These are phyloP conservation scores for Gymnoscelis rufifasciata DNA, from an alignment of 2,888 invertebrate species.

Conservation along the genomic window DNA sequence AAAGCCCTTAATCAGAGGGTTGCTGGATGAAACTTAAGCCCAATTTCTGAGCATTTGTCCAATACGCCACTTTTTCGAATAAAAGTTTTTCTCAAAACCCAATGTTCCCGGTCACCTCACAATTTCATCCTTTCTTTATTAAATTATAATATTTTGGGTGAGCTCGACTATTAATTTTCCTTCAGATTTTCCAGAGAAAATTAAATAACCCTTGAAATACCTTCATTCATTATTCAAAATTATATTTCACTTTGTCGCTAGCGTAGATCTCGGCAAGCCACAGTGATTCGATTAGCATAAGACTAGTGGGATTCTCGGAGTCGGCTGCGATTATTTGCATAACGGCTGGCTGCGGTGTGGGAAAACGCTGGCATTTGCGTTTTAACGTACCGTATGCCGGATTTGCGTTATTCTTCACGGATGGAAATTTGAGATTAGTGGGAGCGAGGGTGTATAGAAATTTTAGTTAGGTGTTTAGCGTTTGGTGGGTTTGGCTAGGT, in stretches of 20 bases:
- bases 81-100: too few species aligned
- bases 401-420: too few species aligned
- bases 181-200: background rate
- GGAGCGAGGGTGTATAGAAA: too few species aligned
- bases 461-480: too few species aligned
- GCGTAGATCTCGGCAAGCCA: conserved; percentile 25
- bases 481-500: too few species aligned
- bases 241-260: conserved; percentile 17
- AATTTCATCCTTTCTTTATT: conserved; percentile 1
- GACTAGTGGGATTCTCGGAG: conserved; percentile 43
- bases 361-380: conserved; percentile 20
- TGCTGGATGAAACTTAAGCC: too few species aligned
- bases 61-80: too few species aligned
- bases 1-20: too few species aligned
- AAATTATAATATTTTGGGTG: background rate
- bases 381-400: conserved; percentile 10
- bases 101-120: too few species aligned
- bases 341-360: conserved; percentile 34
- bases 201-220: conserved; percentile 3
- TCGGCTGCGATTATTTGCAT: conserved; percentile 48
- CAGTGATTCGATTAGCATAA: conserved; percentile 46
- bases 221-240: conserved; percentile 5
- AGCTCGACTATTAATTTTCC: background rate
- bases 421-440: conserved; percentile 1
- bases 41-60: too few species aligned